Conservation (phyloP, 1,140 invertebrate species). For the Fopius arisanus region DNA sequence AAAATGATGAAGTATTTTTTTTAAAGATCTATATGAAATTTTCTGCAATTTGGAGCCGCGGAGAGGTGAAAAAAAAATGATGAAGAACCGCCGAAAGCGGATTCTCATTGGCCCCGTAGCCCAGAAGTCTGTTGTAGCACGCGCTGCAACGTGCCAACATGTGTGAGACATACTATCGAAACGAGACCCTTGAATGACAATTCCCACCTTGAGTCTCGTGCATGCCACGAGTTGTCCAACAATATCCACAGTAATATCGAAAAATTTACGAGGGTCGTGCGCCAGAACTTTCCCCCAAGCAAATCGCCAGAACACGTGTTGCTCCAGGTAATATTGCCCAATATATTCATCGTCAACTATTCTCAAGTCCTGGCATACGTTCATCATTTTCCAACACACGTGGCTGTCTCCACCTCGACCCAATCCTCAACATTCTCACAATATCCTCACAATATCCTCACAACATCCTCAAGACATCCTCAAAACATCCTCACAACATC, state of each 20-base stretch:
- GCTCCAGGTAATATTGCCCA: slow-evolving; percentile 2
- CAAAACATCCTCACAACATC: too few relatives aligned
- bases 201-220: not conserved
- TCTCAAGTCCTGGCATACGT: not conserved
- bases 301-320: slow-evolving; percentile 13
- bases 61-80: not conserved
- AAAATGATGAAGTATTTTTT: too few relatives aligned
- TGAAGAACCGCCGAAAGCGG: not conserved
- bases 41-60: too few relatives aligned
- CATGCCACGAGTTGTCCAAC: not conserved
- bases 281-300: slow-evolving; percentile 3
- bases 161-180: slow-evolving; percentile 24
- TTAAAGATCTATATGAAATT: too few relatives aligned
- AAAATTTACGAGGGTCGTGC: slow-evolving; percentile 38
- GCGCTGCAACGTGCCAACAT: slow-evolving; percentile 22
- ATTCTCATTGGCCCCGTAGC: slow-evolving; percentile 11
- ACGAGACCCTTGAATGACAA: slow-evolving; percentile 3
- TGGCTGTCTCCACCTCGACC: not conserved
- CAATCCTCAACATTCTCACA: too few relatives aligned
- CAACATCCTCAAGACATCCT: not conserved
- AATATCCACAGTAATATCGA: not conserved
- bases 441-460: not conserved
- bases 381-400: not conserved
- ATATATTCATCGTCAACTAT: slow-evolving; percentile 29
- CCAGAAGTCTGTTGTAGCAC: slow-evolving; percentile 27